Percentiles rank a stretch among this genome's conserved stretches.
phyloP scores from a whole-genome alignment of 2,888 invertebrate species.

The Tanaodytes sp. region DNA sequence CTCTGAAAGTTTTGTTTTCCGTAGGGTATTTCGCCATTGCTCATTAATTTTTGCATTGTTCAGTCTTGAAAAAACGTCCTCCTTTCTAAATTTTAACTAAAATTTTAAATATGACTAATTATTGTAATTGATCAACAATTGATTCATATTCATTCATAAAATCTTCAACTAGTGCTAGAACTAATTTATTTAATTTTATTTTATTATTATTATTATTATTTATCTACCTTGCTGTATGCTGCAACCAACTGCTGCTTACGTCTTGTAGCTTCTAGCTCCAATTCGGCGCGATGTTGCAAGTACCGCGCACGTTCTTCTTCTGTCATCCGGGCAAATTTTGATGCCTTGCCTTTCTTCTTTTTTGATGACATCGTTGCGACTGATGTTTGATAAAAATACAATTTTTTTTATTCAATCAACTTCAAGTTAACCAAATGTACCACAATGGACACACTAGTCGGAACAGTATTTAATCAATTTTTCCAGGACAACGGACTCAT shows the following conservation, averaged over 20 bases:
- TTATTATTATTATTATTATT: too few species aligned
- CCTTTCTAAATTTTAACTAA: conserved; percentile 87
- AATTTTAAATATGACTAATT: too few species aligned
- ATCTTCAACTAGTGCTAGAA: too few species aligned
- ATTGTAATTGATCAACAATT: too few species aligned
- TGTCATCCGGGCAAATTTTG: conserved; percentile 87
- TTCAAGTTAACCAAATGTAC: too few species aligned
- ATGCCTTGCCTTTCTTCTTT: conserved; percentile 82
- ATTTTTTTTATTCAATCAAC: too few species aligned
- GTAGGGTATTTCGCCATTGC: conserved; percentile 85
- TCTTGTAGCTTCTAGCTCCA: conserved; percentile 85
- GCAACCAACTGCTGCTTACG: conserved; percentile 86
- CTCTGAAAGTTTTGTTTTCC: conserved; percentile 84
- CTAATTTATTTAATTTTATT: too few species aligned
- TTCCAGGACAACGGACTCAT: too few species aligned
- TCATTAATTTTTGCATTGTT: conserved; percentile 90
- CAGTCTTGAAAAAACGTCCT: conserved; percentile 84
- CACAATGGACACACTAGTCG: too few species aligned
- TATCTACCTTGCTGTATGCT: conserved; percentile 83
- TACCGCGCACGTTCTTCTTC: conserved; percentile 88
- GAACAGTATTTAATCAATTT: too few species aligned
- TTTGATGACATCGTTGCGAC: conserved; percentile 72
- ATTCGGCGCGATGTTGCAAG: conserved; percentile 85
- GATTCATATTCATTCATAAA: too few species aligned
- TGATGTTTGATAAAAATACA: too few species aligned